Evolutionary conservation across 2,113 vertebrate species (phyloP).

Genomic region (Mungos mungo): DNA sequence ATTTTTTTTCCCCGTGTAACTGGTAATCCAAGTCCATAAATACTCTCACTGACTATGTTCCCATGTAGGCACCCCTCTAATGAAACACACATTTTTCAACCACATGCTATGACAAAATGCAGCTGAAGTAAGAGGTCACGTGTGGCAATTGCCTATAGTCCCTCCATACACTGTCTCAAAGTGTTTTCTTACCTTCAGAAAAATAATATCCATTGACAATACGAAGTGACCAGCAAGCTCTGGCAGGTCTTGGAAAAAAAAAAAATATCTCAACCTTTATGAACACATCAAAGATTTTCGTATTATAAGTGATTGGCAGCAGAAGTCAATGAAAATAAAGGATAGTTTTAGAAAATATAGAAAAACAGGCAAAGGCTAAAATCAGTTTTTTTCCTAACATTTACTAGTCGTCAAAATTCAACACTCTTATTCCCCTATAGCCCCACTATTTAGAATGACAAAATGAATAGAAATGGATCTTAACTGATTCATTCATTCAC

Average conservation of each 20-base stretch:
- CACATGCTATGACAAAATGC: not conserved
- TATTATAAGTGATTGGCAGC: not conserved
- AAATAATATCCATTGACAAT: not conserved
- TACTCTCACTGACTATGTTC: not conserved
- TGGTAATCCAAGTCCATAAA: not conserved
- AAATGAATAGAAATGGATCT: not conserved
- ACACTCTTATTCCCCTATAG: not conserved
- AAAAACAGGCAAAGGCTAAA: not conserved
- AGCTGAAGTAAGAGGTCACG: not conserved
- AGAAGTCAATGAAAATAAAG: not conserved
- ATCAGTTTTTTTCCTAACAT: not conserved
- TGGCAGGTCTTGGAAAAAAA: not conserved
- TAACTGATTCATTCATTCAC: not conserved
- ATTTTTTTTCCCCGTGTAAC: not conserved
- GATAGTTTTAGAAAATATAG: not conserved
- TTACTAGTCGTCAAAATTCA: not conserved
- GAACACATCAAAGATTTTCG: not conserved
- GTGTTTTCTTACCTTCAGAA: not conserved
- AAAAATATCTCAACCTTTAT: not conserved
- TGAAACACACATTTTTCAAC: not conserved
- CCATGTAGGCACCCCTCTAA: not conserved
- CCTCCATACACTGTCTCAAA: not conserved
- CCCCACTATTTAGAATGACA: not conserved
- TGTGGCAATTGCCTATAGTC: not conserved
- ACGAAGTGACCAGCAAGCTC: not conserved